Conservation (phyloP, 2,113 vertebrate species). For the Gopherus evgoodei region DNA sequence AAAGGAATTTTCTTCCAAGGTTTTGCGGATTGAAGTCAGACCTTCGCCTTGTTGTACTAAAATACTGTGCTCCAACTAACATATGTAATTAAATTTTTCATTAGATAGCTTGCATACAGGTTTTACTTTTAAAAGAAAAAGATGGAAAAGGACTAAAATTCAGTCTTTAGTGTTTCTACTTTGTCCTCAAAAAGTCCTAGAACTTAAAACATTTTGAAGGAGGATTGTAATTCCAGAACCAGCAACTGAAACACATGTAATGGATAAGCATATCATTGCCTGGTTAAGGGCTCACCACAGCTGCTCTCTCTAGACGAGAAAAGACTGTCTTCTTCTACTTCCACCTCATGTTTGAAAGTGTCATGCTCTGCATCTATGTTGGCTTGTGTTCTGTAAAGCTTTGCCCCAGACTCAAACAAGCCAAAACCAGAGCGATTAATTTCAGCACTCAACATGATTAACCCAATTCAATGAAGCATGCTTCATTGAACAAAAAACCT, state of each 20-base stretch:
- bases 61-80: neutral
- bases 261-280: neutral
- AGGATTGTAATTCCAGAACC: too few species aligned
- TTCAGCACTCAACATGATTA: neutral
- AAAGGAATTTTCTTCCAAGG: neutral
- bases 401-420: neutral
- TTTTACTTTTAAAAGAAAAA: neutral
- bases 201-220: too few species aligned
- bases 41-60: neutral
- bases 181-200: too few species aligned
- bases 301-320: neutral
- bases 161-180: too few species aligned
- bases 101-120: neutral
- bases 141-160: neutral
- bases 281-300: neutral
- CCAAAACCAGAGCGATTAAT: rapidly evolving
- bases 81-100: neutral
- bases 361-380: neutral
- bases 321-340: neutral
- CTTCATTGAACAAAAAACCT: neutral
- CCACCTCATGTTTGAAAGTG: neutral
- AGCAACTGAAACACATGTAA: neutral
- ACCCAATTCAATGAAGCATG: neutral
- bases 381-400: neutral
- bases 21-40: neutral